A percentile compares a stretch with the other conserved stretches of the same genome.
These are phyloP conservation scores for Schizopygopsis pylzovi DNA, from an alignment of 2,797 vertebrate genomes.

Conservation along the genomic window DNA sequence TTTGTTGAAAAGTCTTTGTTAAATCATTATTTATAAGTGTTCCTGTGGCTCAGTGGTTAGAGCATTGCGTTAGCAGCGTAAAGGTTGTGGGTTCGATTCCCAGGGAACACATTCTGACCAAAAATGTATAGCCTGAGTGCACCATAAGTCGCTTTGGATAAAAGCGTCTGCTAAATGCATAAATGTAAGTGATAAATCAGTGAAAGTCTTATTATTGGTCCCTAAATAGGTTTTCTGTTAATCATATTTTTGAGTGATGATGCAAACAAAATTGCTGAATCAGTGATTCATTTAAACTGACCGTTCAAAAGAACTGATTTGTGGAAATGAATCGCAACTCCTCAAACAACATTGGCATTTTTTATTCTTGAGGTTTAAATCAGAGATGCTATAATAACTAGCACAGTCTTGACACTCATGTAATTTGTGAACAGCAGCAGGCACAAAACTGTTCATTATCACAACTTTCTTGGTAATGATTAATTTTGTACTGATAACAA, in stretches of 20 bases:
- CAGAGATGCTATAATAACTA: not conserved
- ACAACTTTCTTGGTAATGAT: not conserved
- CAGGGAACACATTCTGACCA: too few relatives aligned
- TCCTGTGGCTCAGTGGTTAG: too few relatives aligned
- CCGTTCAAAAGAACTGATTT: not conserved
- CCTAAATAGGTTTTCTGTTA: not conserved
- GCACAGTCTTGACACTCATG: not conserved
- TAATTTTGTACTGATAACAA: not conserved
- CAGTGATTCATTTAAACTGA: not conserved
- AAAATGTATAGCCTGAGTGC: too few relatives aligned
- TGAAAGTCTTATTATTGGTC: not conserved
- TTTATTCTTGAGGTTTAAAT: not conserved
- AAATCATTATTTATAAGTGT: not conserved
- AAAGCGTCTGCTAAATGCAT: too few relatives aligned
- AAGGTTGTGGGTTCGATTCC: too few relatives aligned
- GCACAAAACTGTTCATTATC: not conserved
- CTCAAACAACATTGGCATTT: not conserved
- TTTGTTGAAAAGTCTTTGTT: not conserved
- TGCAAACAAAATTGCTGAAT: not conserved
- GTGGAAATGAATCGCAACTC: not conserved
- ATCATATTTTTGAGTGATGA: not conserved
- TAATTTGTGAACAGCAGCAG: not conserved
- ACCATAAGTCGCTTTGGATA: too few relatives aligned
- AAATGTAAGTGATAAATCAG: too few relatives aligned
- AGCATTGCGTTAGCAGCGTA: too few relatives aligned